Conservation (phyloP, 2,797 vertebrate genomes). For the Paramormyrops hopkinsi region DNA sequence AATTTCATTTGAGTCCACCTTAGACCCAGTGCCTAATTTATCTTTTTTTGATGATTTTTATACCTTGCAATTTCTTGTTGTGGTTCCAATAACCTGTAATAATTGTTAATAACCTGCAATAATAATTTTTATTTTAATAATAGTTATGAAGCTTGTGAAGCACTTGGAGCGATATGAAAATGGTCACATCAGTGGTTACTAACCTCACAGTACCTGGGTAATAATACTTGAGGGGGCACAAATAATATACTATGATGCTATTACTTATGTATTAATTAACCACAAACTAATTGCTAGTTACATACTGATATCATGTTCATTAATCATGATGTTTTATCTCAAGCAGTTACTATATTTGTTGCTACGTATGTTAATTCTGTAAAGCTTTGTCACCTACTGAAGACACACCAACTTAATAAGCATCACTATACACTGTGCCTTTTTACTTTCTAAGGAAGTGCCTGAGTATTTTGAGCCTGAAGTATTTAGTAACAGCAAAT, state of each 20-base stretch:
- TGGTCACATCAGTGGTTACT: conserved; percentile 1
- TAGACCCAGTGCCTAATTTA: not conserved
- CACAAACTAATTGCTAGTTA: not conserved
- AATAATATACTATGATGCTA: not conserved
- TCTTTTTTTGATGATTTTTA: not conserved
- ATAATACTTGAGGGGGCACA: not conserved
- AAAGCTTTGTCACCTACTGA: not conserved
- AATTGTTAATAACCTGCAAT: not conserved
- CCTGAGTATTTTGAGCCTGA: not conserved
- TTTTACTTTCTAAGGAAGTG: not conserved
- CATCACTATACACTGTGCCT: not conserved
- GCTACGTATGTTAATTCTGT: not conserved
- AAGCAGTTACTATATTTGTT: not conserved
- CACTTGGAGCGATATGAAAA: not conserved
- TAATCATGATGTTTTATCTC: not conserved
- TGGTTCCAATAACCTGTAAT: not conserved
- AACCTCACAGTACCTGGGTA: not conserved
- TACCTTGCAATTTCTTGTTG: not conserved
- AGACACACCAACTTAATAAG: not conserved
- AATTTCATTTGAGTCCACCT: not conserved
- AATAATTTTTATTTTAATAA: not conserved
- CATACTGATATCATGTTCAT: not conserved
- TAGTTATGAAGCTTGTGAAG: not conserved
- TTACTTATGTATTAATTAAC: not conserved
- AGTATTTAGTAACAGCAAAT: not conserved